Evolutionary conservation across 2,797 vertebrate genomes (phyloP).

Genomic region (Onychomys arenicola): DNA sequence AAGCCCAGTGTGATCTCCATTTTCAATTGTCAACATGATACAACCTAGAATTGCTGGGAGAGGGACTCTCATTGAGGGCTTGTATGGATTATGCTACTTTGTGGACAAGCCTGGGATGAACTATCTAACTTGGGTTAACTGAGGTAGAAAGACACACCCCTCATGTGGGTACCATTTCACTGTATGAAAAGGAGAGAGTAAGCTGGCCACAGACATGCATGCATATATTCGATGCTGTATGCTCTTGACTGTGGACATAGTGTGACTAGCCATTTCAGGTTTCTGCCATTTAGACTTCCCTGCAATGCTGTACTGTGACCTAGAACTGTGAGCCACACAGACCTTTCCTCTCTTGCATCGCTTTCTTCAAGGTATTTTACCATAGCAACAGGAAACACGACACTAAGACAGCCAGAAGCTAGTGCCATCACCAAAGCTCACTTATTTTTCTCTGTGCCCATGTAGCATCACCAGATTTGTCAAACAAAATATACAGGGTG

Average conservation of each 20-base stretch:
- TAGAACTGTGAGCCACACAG: not conserved
- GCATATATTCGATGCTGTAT: not conserved
- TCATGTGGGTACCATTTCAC: not conserved
- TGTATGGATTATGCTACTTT: not conserved
- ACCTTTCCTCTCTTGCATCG: not conserved
- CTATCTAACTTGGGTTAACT: not conserved
- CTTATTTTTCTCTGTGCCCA: not conserved
- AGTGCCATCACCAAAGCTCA: not conserved
- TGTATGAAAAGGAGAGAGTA: not conserved
- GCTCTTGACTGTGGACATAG: not conserved
- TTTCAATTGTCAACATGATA: not conserved
- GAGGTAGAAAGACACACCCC: not conserved
- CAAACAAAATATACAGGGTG: slow-evolving; percentile 35
- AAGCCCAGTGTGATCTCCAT: not conserved
- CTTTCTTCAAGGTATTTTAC: not conserved
- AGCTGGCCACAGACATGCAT: too few species aligned
- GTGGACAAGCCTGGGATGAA: not conserved
- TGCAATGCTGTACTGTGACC: too few species aligned
- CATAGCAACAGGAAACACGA: not conserved
- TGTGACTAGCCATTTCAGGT: not conserved
- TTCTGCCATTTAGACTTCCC: not conserved
- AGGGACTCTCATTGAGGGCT: not conserved
- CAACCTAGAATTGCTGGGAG: not conserved
- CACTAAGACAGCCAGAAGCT: not conserved
- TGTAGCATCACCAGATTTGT: not conserved